Percentiles rank a stretch among this genome's conserved stretches.
phyloP scores from a whole-genome alignment of 1,140 invertebrate species.

The Euwallacea fornicatus region DNA sequence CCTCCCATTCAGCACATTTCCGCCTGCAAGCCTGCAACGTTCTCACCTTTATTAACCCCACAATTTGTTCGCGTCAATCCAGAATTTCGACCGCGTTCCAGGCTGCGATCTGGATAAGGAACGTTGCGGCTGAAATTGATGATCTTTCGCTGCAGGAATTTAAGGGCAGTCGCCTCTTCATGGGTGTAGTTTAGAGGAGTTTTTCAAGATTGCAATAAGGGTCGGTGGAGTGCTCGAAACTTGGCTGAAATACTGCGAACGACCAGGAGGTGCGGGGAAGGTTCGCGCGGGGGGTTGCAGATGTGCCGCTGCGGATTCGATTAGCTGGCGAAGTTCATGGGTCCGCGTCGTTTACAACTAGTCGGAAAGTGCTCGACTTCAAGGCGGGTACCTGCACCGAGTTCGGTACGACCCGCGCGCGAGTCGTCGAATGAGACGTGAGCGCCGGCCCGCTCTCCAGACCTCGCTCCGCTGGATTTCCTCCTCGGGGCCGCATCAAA shows the following conservation, averaged over 20 bases:
- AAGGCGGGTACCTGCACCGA: too few species aligned
- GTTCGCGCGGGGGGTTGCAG: too few species aligned
- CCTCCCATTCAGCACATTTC: slow-evolving; percentile 8
- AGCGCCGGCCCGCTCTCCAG: too few species aligned
- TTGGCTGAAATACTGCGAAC: neutral
- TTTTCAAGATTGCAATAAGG: neutral
- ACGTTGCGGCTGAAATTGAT: slow-evolving; percentile 7
- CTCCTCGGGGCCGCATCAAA: too few species aligned
- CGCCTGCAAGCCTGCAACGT: slow-evolving; percentile 1
- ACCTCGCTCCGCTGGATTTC: too few species aligned
- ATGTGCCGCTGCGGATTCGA: too few species aligned
- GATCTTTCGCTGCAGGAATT: neutral
- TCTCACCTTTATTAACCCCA: slow-evolving; percentile 15
- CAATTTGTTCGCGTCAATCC: slow-evolving; percentile 14
- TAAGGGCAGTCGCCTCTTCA: neutral
- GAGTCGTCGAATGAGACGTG: too few species aligned
- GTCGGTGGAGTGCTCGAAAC: neutral
- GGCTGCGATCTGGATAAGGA: neutral
- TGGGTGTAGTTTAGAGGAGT: neutral
- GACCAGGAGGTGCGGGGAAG: too few species aligned
- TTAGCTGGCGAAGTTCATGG: too few species aligned
- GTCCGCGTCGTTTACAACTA: too few species aligned
- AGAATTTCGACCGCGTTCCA: neutral
- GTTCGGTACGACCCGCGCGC: too few species aligned
- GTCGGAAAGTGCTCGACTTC: too few species aligned